Base-by-base conservation (phyloP, 2,113 vertebrate species). In the Rousettus leschenaultii region DNA sequence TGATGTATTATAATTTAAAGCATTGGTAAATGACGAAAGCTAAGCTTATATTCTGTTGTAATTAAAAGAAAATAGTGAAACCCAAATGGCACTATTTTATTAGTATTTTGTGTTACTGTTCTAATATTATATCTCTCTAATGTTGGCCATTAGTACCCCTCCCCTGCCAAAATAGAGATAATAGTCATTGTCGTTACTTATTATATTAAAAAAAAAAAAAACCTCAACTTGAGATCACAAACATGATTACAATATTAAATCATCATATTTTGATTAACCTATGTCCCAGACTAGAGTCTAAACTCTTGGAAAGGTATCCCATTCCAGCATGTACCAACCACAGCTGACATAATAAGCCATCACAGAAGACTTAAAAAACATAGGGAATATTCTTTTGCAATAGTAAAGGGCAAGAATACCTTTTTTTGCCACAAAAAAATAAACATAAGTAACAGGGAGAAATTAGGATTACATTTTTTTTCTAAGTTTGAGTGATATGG, bases 11-110 rank as follows among this genome's bases (percentile, higher is more conserved):
- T 63, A 82, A 93, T 55, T 63, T 83, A 30, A 94, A 93, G 10
- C 28, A 33, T 26, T 82, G 7, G 51, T 26, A 82, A 94, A 61
- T 14, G 4, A 79, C 53, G 16, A 57, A 43, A 71, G 21, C 4
- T 66, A 51, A 83, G 68, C 18, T 74, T n/a, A 53, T 40, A 4
- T 79, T 83, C 28, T 74, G 55, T 15, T 63, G 10, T 57, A 77
- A 91, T 83, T 73, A 75, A 95, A 89, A 48, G 33, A 59, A 95
- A 71, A 95, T 35, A 63, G 43, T 57, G 35, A 86, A 85, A 87
- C 66, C 8, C 51, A 63, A 90, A 74, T 26, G n/a, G 10, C 77
- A 95, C 71, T 84, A 73, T 77, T 94, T 80, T 45, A 22, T 79
- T 70, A 75, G 6, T 85, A 93, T 85, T 91, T 94, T 87, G 7